These are phyloP conservation scores for Diplazon laetatorius DNA, from an alignment of 2,888 invertebrate genomes.

Conservation along the genomic window DNA sequence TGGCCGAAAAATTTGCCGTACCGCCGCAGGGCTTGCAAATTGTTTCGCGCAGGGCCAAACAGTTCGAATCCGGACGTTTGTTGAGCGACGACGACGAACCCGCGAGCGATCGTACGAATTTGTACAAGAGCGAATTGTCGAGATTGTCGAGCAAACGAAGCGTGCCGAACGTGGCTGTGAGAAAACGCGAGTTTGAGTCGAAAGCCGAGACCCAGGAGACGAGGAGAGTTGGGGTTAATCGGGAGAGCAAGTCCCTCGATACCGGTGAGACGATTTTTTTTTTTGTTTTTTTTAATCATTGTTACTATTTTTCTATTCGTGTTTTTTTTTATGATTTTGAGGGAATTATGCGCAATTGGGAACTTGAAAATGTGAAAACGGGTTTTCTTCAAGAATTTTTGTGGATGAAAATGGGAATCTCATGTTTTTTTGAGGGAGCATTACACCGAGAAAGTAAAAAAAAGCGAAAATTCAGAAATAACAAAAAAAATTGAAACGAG, in stretches of 20 bases:
- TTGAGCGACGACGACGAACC: conserved; percentile 84
- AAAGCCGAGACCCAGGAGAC: conserved; percentile 83
- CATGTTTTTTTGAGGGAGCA: no score
- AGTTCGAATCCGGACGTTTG: conserved; percentile 88
- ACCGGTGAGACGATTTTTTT: conserved; percentile 80
- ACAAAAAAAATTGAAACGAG: no score
- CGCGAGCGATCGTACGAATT: conserved; percentile 86
- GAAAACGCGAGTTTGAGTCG: conserved; percentile 89
- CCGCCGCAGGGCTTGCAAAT: conserved; percentile 85
- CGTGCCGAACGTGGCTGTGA: conserved; percentile 89
- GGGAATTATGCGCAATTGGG: no score
- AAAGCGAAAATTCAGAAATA: no score
- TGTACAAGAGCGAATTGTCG: conserved; percentile 87
- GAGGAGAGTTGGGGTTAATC: conserved; percentile 79
- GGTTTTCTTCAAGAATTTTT: no score
- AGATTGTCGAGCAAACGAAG: conserved; percentile 87
- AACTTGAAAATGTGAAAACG: no score
- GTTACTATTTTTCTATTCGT: no score
- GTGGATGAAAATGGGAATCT: no score
- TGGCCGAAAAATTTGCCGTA: conserved; percentile 75
- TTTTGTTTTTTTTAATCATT: no score
- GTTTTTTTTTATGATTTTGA: no score
- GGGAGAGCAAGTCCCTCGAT: conserved; percentile 85
- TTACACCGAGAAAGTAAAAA: no score
- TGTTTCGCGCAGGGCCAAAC: conserved; percentile 89